Percentiles rank a stretch among this genome's conserved stretches.
Conservation (phyloP, 2,888 invertebrate genomes). For the Chironomus riparius region DNA sequence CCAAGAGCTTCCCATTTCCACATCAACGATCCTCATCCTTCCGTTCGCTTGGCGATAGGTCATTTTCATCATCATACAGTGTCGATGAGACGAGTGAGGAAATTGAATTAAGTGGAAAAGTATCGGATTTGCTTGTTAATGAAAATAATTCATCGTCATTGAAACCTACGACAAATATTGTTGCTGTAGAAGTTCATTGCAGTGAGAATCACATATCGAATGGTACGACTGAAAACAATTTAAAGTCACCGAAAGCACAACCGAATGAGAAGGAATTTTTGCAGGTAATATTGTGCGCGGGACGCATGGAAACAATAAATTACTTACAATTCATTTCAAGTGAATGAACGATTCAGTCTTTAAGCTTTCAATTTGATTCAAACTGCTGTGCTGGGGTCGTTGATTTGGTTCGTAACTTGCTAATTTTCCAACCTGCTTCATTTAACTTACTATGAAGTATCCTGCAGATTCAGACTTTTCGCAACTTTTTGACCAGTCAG, state of each 20-base stretch:
- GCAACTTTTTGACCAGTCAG: no score
- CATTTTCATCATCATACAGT: constrained; percentile 20
- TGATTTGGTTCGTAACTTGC: no score
- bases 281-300: background rate
- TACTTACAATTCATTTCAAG: background rate
- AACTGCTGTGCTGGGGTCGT: no score
- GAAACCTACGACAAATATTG: background rate
- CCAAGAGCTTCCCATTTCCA: constrained; percentile 16
- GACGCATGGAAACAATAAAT: background rate
- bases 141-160: background rate
- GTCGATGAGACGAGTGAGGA: constrained; percentile 25
- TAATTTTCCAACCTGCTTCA: no score
- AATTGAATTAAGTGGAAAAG: constrained; percentile 14
- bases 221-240: background rate
- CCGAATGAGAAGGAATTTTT: background rate
- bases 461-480: no score
- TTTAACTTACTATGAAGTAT: no score
- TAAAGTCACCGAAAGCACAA: background rate
- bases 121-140: constrained; percentile 7
- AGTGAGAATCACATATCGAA: background rate
- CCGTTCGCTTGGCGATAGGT: background rate
- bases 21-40: background rate
- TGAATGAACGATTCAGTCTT: no score
- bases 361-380: no score
- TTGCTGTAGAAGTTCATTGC: background rate